Base-by-base conservation (phyloP, 2,797 vertebrate genomes). In the Cyprinella venusta region DNA sequence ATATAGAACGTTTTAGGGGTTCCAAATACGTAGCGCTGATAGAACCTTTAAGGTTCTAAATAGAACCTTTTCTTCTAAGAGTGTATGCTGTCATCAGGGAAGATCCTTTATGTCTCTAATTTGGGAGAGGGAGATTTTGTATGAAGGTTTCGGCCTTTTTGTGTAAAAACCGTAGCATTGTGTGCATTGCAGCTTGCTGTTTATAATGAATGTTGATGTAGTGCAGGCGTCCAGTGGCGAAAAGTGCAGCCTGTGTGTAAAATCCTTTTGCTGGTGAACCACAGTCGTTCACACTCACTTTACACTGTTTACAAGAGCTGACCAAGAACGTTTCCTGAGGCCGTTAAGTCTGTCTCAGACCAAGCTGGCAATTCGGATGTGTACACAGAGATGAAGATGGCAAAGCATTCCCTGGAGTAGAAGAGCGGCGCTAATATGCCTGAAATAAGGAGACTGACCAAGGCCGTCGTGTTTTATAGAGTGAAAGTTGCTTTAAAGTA, bases 251-350 rank as follows among this genome's bases (percentile, higher is more conserved):
- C 52, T 88, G 71, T 79, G 15, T 56, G 33, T 82, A 82, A 84
- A 88, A 83, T 85, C 79, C 82, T 40, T 82, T 82, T 88, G 68
- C 75, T 85, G 82, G 86, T 90, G 90, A 91, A 89, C 85, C 88
- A 88, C 67, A 48, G 77, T 76, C 21, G 91, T 91, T 92, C 91
- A 90, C 90, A 91, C 85, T 80, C 89, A 76, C 89, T 86, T 91
- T 89, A 90, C 83, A 89, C 84, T 92, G 88, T 93, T 93, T 92
- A 92, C 90, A 89, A 82, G 86, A 88, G 84, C 84, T 91, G 88
- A 76, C 81, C 81, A 80, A 87, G 75, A 89, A 92, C 87, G 84
- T 88, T 87, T 88, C 83, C 30, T 63, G 54, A 88, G 86, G 89
- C 86, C 16, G 87, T 89, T 69, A 89, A 50, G 70, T 91, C 85